Evolutionary conservation across 2,113 vertebrate genomes (phyloP).

Genomic region (Equus quagga): DNA sequence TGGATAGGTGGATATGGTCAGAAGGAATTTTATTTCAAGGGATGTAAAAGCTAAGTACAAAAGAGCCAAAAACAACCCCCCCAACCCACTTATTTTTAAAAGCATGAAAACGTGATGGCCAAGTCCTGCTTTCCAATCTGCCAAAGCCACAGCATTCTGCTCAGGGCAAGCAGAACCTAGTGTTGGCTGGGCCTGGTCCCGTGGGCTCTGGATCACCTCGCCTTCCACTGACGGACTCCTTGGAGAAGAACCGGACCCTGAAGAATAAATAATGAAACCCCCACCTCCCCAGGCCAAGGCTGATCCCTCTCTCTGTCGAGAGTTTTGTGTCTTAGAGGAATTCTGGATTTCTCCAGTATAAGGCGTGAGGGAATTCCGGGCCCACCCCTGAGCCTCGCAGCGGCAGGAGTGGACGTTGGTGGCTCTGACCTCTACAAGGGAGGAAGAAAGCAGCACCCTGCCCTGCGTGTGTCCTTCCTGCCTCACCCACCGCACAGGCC

Average conservation of each 20-base stretch:
- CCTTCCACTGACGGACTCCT: not conserved
- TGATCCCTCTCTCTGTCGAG: not conserved
- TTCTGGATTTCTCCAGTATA: not conserved
- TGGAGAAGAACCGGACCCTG: not conserved
- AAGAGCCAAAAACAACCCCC: not conserved
- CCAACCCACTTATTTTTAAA: not conserved
- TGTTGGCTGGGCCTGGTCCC: not conserved
- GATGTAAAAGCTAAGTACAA: not conserved
- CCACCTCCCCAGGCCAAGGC: not conserved
- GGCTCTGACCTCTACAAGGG: not conserved
- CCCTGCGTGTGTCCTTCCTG: not conserved
- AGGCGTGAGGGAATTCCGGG: not conserved
- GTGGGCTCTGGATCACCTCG: not conserved
- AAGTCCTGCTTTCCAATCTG: not conserved
- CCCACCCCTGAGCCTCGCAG: no score
- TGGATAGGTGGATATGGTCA: not conserved
- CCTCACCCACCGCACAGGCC: rapidly evolving
- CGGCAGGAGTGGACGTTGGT: not conserved
- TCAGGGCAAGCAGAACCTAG: not conserved
- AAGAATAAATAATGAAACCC: not conserved
- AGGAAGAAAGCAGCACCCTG: not conserved
- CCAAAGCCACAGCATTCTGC: not conserved
- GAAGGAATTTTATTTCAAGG: not conserved
- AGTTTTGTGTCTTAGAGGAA: not conserved
- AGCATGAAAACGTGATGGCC: not conserved